Conservation (phyloP, 2,888 invertebrate genomes). For the Unio pictorum region DNA sequence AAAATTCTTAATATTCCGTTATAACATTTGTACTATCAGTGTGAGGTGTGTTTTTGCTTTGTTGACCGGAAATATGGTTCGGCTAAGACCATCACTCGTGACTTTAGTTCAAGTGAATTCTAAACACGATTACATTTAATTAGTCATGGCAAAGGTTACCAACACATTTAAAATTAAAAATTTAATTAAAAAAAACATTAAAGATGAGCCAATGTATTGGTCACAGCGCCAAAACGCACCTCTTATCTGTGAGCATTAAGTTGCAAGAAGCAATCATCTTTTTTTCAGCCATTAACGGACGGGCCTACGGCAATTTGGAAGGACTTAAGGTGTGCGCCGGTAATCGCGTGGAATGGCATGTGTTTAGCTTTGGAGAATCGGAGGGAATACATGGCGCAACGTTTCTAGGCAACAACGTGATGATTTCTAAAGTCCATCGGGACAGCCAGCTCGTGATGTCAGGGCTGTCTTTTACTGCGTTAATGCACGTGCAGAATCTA, state of each 20-base stretch:
- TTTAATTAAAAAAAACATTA: too few species aligned
- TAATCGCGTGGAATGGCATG: constrained; percentile 29
- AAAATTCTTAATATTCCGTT: too few species aligned
- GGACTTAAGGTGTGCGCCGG: constrained; percentile 32
- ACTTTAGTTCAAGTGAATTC: too few species aligned
- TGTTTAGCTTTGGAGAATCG: constrained; percentile 26
- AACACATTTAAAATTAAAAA: too few species aligned
- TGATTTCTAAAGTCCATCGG: constrained; percentile 9
- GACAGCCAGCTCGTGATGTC: constrained; percentile 18
- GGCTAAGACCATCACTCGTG: too few species aligned
- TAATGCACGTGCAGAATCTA: constrained; percentile 20
- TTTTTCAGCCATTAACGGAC: constrained; percentile 30
- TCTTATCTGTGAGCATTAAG: too few species aligned
- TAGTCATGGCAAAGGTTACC: too few species aligned
- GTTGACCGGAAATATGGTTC: too few species aligned
- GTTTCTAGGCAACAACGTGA: constrained; percentile 32
- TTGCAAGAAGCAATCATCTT: too few species aligned
- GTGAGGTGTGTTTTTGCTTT: too few species aligned
- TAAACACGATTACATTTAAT: too few species aligned
- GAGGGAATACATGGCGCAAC: constrained; percentile 25
- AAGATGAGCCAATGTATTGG: neutral
- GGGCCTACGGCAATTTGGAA: constrained; percentile 28
- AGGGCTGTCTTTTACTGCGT: constrained; percentile 8
- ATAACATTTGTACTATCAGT: too few species aligned
- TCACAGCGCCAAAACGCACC: neutral